phyloP scores from a whole-genome alignment of 2,888 invertebrate genomes.

The Sarcophaga rosellei region DNA sequence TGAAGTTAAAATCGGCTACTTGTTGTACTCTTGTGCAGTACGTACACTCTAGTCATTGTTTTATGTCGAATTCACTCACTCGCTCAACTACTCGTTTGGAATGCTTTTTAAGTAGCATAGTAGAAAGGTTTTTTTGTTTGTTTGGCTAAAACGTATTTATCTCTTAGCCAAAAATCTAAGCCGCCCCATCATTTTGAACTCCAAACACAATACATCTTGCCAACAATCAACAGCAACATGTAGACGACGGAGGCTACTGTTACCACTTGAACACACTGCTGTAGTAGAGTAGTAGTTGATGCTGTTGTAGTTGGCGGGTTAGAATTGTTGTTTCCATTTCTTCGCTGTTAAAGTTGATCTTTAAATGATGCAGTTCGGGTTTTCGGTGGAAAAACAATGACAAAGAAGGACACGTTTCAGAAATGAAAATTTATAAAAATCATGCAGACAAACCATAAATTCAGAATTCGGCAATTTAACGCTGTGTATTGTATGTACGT shows the following conservation, averaged over 20 bases:
- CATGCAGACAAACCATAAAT: slow-evolving; percentile 77
- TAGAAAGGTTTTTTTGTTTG: slow-evolving; percentile 38
- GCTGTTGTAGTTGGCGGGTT: neutral
- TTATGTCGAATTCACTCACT: too few species aligned
- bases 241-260: slow-evolving; percentile 53
- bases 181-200: slow-evolving; percentile 67
- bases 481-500: slow-evolving; percentile 43
- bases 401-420: slow-evolving; percentile 74
- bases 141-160: slow-evolving; percentile 58
- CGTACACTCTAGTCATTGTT: neutral
- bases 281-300: slow-evolving; percentile 12
- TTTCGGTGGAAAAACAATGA: slow-evolving; percentile 65
- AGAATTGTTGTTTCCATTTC: too few species aligned
- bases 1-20: slow-evolving; percentile 53
- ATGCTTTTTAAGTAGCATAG: slow-evolving; percentile 2
- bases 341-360: slow-evolving; percentile 42
- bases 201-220: slow-evolving; percentile 65
- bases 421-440: slow-evolving; percentile 78
- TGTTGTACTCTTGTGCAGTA: slow-evolving; percentile 31
- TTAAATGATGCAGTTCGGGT: slow-evolving; percentile 60
- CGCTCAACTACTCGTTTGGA: too few species aligned
- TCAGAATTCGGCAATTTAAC: slow-evolving; percentile 74
- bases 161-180: slow-evolving; percentile 65
- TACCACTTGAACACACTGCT: slow-evolving; percentile 22
- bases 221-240: slow-evolving; percentile 18